phyloP scores from a whole-genome alignment of 1,140 invertebrate genomes.

The Achatina immaculata region DNA sequence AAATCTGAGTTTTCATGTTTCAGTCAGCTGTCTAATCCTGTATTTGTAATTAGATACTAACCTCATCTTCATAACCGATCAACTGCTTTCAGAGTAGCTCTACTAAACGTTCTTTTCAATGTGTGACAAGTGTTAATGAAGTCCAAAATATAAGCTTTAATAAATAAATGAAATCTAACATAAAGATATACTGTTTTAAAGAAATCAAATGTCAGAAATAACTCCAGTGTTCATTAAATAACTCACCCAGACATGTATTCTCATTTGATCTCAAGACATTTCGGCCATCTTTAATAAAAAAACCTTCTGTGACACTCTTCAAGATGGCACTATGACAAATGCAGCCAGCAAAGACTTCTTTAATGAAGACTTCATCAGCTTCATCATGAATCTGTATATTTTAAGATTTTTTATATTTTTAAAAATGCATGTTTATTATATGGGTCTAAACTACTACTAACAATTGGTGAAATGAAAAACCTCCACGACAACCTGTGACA shows the following conservation, averaged over 20 bases:
- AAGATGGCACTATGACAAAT: slow-evolving; percentile 59
- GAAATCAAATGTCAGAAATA: too few relatives aligned
- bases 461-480: not conserved
- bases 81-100: too few relatives aligned
- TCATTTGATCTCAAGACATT: slow-evolving; percentile 61
- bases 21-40: too few relatives aligned
- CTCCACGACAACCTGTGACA: not conserved
- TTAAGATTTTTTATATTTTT: not conserved
- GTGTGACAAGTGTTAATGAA: too few relatives aligned
- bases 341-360: slow-evolving; percentile 68
- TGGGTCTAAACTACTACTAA: not conserved
- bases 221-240: not conserved
- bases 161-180: too few relatives aligned
- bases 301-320: slow-evolving; percentile 61
- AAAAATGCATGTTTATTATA: not conserved
- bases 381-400: slow-evolving; percentile 45
- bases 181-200: too few relatives aligned
- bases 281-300: slow-evolving; percentile 66
- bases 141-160: too few relatives aligned
- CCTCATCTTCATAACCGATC: too few relatives aligned
- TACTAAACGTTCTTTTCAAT: too few relatives aligned
- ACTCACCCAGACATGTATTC: slow-evolving; percentile 61
- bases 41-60: too few relatives aligned
- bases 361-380: slow-evolving; percentile 62
- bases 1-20: too few relatives aligned